These are phyloP conservation scores for Galeopsomyia nigrocyanea DNA, from an alignment of 2,888 invertebrate species.

Conservation along the genomic window DNA sequence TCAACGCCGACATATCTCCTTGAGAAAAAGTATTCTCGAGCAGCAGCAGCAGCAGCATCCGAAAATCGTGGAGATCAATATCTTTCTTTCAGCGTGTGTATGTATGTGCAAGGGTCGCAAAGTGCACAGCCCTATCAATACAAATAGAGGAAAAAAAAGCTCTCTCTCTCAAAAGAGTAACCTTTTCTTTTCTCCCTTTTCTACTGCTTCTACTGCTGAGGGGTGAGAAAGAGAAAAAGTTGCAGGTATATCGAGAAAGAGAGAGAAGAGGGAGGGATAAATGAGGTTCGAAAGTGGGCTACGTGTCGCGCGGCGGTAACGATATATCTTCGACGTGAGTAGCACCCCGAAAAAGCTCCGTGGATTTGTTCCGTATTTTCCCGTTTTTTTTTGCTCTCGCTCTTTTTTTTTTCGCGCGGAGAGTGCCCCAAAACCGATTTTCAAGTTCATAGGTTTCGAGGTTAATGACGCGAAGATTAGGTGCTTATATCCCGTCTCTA, in stretches of 20 bases:
- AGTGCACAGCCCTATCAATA: constrained; percentile 4
- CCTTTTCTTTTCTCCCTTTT: constrained; percentile 8
- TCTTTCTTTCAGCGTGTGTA: too few species aligned
- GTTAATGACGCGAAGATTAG: constrained; percentile 16
- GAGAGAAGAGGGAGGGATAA: constrained; percentile 54
- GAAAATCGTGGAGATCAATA: too few species aligned
- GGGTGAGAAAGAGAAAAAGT: neutral
- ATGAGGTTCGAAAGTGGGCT: constrained; percentile 66
- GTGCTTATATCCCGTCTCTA: too few species aligned
- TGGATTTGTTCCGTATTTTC: constrained; percentile 67
- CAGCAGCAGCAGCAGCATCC: too few species aligned
- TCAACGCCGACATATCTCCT: too few species aligned
- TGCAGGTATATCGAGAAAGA: neutral
- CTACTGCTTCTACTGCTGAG: neutral
- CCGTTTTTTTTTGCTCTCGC: constrained; percentile 30
- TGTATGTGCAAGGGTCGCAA: too few species aligned
- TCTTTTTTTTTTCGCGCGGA: neutral
- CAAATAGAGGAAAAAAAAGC: constrained; percentile 7
- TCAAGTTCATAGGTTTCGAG: constrained; percentile 36
- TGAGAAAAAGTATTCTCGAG: too few species aligned
- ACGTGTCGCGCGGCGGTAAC: constrained; percentile 62
- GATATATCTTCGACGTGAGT: constrained; percentile 66
- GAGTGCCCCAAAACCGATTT: neutral
- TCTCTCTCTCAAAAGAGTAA: constrained; percentile 10
- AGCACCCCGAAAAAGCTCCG: constrained; percentile 58